These are phyloP conservation scores for Pentamera pediparva DNA, from an alignment of 53 echinoderm and acorn worm genomes.

Conservation along the genomic window DNA sequence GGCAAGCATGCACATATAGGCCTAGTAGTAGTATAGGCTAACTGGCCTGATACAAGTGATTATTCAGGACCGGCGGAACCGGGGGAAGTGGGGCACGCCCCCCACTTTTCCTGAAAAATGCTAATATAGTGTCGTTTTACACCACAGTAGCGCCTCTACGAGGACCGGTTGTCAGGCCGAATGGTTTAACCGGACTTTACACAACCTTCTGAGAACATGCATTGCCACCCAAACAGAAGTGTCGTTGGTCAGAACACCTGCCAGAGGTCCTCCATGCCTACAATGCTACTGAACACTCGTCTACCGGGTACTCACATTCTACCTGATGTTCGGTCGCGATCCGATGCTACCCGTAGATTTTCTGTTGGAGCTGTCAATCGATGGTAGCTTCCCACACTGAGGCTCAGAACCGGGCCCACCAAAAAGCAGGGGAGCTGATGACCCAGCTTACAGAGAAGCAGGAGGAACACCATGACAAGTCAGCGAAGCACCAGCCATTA, in stretches of 20 bases:
- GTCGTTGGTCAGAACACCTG: conserved; percentile 27
- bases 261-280: conserved; percentile 34
- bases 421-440: conserved; percentile 34
- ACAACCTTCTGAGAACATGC: conserved; percentile 21
- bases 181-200: conserved; percentile 34
- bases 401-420: neutral
- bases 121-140: too few relatives aligned
- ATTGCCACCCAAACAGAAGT: conserved; percentile 4
- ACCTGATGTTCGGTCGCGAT: conserved; percentile 32
- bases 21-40: too few relatives aligned
- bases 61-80: too few relatives aligned
- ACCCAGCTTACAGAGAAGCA: neutral
- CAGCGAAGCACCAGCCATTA: conserved; percentile 13
- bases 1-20: too few relatives aligned
- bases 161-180: conserved; percentile 34
- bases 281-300: conserved; percentile 19
- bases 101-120: too few relatives aligned
- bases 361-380: neutral
- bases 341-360: conserved; percentile 27
- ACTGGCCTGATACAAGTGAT: too few relatives aligned
- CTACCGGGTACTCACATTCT: conserved; percentile 12
- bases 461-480: neutral
- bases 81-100: too few relatives aligned
- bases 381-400: conserved; percentile 5
- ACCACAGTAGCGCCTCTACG: too few relatives aligned